phyloP scores from a whole-genome alignment of 2,113 vertebrate species.

The Pleuronectes platessa region DNA sequence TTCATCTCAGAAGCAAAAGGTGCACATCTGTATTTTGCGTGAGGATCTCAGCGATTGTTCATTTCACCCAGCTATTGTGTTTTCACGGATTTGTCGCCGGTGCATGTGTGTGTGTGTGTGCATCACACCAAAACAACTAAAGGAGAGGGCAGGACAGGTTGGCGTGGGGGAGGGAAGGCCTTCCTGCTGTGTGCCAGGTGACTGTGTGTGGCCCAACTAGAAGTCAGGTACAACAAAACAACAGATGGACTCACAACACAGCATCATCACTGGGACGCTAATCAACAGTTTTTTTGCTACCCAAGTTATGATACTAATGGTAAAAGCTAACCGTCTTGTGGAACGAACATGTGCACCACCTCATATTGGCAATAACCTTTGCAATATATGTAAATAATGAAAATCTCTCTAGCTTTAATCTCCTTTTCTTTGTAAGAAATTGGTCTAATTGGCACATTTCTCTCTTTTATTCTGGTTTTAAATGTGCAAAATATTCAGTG shows the following conservation, averaged over 20 bases:
- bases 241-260: constrained; percentile 54
- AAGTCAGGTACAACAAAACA: constrained; percentile 46
- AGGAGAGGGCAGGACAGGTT: constrained; percentile 23
- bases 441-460: too few species aligned
- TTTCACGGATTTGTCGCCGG: constrained; percentile 10
- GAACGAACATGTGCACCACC: background rate
- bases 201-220: constrained; percentile 30
- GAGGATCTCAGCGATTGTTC: background rate
- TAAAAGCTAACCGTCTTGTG: background rate
- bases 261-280: constrained; percentile 24
- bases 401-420: background rate
- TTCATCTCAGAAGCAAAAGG: background rate
- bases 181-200: constrained; percentile 39
- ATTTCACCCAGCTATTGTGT: background rate
- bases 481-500: background rate
- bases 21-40: background rate
- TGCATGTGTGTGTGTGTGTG: background rate
- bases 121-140: background rate
- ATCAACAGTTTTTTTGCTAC: constrained; percentile 17
- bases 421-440: too few species aligned
- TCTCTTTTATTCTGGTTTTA: background rate
- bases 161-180: constrained; percentile 13
- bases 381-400: background rate
- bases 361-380: background rate
- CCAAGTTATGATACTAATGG: constrained; percentile 16